Evolutionary conservation across 1,140 invertebrate species (phyloP), one percentile per base, ranked within the genome.

Genomic region (Hycleus phaleratus): DNA sequence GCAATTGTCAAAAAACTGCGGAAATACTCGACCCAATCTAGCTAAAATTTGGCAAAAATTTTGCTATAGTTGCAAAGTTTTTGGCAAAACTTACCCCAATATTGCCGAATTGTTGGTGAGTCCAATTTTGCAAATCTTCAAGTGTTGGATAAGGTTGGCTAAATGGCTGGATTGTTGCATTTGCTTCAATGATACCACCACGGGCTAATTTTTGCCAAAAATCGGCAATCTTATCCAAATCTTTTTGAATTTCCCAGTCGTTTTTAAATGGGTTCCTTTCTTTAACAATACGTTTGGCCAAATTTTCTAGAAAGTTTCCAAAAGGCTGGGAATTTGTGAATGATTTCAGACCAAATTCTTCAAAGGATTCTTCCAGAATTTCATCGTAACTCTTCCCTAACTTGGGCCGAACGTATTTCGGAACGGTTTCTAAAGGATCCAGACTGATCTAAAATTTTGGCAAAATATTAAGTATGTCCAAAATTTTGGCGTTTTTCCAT

Each of bases 11-110:
- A 59, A 0, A 64, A 40, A 12, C 26, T 51, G 24, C 65, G 58
- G 0, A 71, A 48, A 55, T 68, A 73, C 10, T 67, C 59, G 5
- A 70, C 49, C 71, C 71, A 73, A 46, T 73, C 59, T 38, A 73
- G 46, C 71, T 72, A 48, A 10, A 68, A 68, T 51, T 5, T 7
- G 7, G 4, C 32, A 26, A 25, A 18, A 18, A 56, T 45, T 25
- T 39, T 58, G n/a, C 5, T 44, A 18, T 38, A 42, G 1, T 55
- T n/a, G 26, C 12, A 38, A 3, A 32, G n/a, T 40, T 18, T 18
- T 18, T 32, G 1, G 32, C 32, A 2, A 32, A 50, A 57, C 12
- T 58, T 38, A 60, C 58, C 26, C 11, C 18, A 42, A 49, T 53
- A 49, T 64, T 40, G 9, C 53, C 56, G 48, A 69, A 66, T 38